Evolutionary conservation across 2,888 invertebrate genomes (phyloP).

Genomic region (Drosophila kanekoi): DNA sequence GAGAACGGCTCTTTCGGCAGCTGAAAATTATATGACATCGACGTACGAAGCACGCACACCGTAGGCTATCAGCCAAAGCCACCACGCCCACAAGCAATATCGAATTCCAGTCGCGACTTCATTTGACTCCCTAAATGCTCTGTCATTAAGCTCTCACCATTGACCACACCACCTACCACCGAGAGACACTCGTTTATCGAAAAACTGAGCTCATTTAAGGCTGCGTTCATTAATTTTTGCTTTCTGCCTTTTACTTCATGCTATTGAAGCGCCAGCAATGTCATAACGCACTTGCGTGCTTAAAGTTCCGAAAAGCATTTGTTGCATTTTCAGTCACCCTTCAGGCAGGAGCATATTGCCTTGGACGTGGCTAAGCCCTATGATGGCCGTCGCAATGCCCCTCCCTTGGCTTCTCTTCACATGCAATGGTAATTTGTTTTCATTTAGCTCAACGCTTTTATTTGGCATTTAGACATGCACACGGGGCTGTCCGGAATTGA

Average conservation of each 20-base stretch:
- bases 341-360: constrained; percentile 63
- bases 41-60: constrained; percentile 19
- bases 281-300: constrained; percentile 5
- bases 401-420: constrained; percentile 38
- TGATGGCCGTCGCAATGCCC: neutral
- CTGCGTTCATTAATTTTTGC: constrained; percentile 67
- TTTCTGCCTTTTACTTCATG: constrained; percentile 17
- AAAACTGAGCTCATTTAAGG: constrained; percentile 52
- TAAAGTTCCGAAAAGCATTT: constrained; percentile 8
- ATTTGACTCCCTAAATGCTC: constrained; percentile 71
- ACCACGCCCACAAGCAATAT: constrained; percentile 52
- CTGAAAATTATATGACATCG: constrained; percentile 48
- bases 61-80: constrained; percentile 9
- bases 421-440: constrained; percentile 81
- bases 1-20: neutral
- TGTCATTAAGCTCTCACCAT: constrained; percentile 69
- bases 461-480: constrained; percentile 79
- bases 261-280: constrained; percentile 11
- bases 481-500: constrained; percentile 44
- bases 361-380: constrained; percentile 3
- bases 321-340: constrained; percentile 36
- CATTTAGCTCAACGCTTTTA: constrained; percentile 80
- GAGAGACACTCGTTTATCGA: constrained; percentile 56
- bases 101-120: constrained; percentile 73
- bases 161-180: constrained; percentile 18